Evolutionary conservation across 2,888 invertebrate genomes (phyloP), one percentile per base, ranked within the genome.

Genomic region (Stramonita haemastoma): DNA sequence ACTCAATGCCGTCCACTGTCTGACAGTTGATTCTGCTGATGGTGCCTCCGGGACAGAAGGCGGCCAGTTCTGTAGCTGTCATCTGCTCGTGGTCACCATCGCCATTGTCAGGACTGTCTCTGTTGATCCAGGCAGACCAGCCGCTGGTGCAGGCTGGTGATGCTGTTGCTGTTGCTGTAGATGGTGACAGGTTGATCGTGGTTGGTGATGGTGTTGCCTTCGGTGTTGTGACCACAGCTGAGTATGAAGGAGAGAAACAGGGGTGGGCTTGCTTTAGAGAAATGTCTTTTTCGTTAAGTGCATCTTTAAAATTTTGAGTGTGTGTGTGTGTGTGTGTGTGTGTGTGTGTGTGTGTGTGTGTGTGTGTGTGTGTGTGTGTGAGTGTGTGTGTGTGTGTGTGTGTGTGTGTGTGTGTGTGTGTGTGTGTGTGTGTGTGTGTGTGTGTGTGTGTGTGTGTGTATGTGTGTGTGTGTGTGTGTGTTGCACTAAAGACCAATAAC

Each of bases 1-100:
- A 85, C 29, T 84, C 84, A 1, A 93, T 93, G 8, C 92, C 93
- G 86, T 92, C 91, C 1, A 91, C 91, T 29, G 93, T 92, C 73
- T 90, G 88, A 91, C 95, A 95, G 90, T 66, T 92, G 79, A 93
- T 92, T 29, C 92, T 90, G 13, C 29, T 88, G 81, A 81, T 66
- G 60, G 88, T 60, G 26, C 93, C 93, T 86, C 90, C 91, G n/a
- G 91, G 88, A 90, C 93, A 93, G 91, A 93, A 93, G 29, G 57
- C 29, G 22, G 90, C 87, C 79, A 90, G 70, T 56, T 93, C 92
- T n/a, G 83, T 29, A 22, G 90, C 56, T 0, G 92, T 90, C 90
- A 92, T 90, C 77, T 86, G 87, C 56, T 93, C 93, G 46, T 91
- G 86, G 79, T 93, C 92, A 60, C 92, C 93, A 70, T 90, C 89